These are phyloP conservation scores for Neodiprion pinetum DNA, from an alignment of 1,140 invertebrate genomes.

Conservation along the genomic window DNA sequence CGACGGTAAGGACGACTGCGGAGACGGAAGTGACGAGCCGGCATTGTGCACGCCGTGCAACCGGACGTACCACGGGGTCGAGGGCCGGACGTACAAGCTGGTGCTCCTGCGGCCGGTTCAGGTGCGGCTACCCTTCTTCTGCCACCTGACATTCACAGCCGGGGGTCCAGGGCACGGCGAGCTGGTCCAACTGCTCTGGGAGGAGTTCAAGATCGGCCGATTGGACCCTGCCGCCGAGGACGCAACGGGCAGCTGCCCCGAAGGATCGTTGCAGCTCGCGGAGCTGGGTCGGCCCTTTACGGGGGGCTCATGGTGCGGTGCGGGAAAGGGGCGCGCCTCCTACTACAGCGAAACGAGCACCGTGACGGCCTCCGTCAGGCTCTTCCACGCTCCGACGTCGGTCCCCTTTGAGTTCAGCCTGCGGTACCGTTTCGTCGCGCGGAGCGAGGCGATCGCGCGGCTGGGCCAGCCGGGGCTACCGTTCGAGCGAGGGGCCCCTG, in stretches of 20 bases:
- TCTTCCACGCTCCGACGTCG: conserved; percentile 71
- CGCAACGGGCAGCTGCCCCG: conserved; percentile 73
- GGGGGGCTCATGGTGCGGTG: conserved; percentile 84
- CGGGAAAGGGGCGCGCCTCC: conserved; percentile 75
- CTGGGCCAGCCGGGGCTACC: conserved; percentile 76
- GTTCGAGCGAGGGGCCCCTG: conserved; percentile 78
- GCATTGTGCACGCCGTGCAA: conserved; percentile 85
- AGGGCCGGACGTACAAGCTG: conserved; percentile 81
- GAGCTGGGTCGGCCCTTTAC: conserved; percentile 83
- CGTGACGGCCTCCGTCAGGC: conserved; percentile 76
- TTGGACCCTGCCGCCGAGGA: conserved; percentile 68
- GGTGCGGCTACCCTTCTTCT: conserved; percentile 81
- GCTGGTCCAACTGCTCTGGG: conserved; percentile 84
- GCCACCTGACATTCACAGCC: conserved; percentile 88
- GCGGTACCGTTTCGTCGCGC: conserved; percentile 76
- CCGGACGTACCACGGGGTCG: conserved; percentile 87
- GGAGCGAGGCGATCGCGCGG: conserved; percentile 77
- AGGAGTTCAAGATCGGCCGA: conserved; percentile 81
- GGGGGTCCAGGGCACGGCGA: conserved; percentile 84
- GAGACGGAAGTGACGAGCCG: conserved; percentile 84
- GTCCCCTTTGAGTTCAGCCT: conserved; percentile 78
- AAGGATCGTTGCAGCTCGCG: conserved; percentile 84
- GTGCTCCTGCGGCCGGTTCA: conserved; percentile 71
- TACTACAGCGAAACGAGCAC: conserved; percentile 87
- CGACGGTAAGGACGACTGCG: conserved; percentile 83